Base-by-base conservation (phyloP, 92 coral and sea anemone species). In the Muricea muricata region DNA sequence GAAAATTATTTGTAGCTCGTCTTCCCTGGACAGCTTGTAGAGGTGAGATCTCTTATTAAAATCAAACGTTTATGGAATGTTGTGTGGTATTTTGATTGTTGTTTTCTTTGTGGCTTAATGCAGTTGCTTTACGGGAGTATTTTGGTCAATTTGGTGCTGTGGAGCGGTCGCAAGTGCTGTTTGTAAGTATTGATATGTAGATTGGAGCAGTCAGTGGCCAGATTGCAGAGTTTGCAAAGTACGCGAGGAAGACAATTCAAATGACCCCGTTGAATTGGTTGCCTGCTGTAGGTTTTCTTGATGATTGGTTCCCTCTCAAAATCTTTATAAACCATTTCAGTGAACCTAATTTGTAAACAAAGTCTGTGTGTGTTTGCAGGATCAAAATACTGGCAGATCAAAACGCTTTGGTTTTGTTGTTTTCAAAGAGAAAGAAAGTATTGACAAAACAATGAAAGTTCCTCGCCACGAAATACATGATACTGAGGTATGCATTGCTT, bases 21-120 rank as follows among this genome's bases (percentile, higher is more conserved):
- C 91, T 95, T 46, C 98, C 98, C 14, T 95, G 97, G 97, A 95
- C 97, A 45, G 95, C 91, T 21, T 89, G 97, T 47, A 76, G 92
- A 75, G 92, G 98, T 95, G 13, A 34, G 65, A n/a, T 3, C 25
- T 55, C 52, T 1, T 18, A 39, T 75, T 8, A 10, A 25, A 23
- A n/a, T 52, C 0, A 24, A 37, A n/a, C n/a, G 17, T 6, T 32
- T 79, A 11, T 32, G 11, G 13, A 79, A 79, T 13, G 69, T 57
- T 40, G 47, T 79, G n/a, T 58, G 39, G 60, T 20, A 52, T 52
- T 70, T 32, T 29, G 18, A 73, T 54, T 26, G 33, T 75, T 13
- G 37, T 74, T 24, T 75, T 32, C 26, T 42, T 1, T 24, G 4
- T 76, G 30, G 33, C 37, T n/a, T n/a, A n/a, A n/a, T 78, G 10